These are phyloP conservation scores for Proales similis DNA, from an alignment of 1,140 invertebrate genomes.

Conservation along the genomic window DNA sequence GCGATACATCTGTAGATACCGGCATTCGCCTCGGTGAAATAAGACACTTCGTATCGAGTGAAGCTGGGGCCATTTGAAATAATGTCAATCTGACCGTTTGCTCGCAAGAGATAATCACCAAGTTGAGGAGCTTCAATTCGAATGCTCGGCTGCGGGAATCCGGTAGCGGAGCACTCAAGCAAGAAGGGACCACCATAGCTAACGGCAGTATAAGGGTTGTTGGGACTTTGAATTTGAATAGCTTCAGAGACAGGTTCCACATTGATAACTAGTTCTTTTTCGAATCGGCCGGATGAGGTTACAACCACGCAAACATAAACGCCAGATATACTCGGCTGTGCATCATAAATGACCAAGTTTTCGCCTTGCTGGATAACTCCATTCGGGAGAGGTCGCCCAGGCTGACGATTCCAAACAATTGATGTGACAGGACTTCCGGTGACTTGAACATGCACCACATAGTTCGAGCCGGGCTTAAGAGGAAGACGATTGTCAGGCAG, in stretches of 20 bases:
- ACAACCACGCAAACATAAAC: slow-evolving; percentile 24
- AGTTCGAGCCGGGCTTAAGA: slow-evolving; percentile 18
- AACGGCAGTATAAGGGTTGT: neutral
- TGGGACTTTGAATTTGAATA: slow-evolving; percentile 16
- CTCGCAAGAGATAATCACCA: neutral
- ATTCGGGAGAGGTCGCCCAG: slow-evolving; percentile 15
- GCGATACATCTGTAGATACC: slow-evolving; percentile 33
- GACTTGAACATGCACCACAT: slow-evolving; percentile 22
- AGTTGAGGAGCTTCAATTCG: slow-evolving; percentile 16
- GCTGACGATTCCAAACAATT: slow-evolving; percentile 19
- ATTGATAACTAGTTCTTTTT: slow-evolving; percentile 10
- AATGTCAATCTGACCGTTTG: neutral
- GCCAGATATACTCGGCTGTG: slow-evolving; percentile 20
- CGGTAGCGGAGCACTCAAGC: slow-evolving; percentile 24
- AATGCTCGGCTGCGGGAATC: slow-evolving; percentile 14
- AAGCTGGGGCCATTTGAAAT: neutral
- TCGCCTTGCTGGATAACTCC: slow-evolving; percentile 28
- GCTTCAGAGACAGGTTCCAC: neutral
- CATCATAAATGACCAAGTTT: slow-evolving; percentile 19
- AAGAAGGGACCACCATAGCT: slow-evolving; percentile 1
- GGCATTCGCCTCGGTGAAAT: slow-evolving; percentile 33
- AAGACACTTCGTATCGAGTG: slow-evolving; percentile 17
- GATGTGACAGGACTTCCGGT: neutral
- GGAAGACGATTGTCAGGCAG: slow-evolving; percentile 19
- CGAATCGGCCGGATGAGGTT: slow-evolving; percentile 7